phyloP scores from a whole-genome alignment of 2,888 invertebrate species.

The Callyntrura guangdongensis region DNA sequence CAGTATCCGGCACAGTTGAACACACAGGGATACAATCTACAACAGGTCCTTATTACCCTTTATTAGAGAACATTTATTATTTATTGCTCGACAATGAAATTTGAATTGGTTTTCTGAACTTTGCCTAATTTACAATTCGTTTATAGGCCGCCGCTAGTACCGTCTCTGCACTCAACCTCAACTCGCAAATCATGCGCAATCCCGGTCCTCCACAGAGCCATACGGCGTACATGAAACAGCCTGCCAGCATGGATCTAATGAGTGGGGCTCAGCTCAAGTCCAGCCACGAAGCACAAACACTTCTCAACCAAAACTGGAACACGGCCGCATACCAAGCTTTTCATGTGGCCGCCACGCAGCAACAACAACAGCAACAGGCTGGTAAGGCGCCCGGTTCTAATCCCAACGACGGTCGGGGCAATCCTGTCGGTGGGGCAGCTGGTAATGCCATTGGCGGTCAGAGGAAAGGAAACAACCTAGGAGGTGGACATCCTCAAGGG shows the following conservation, averaged over 20 bases:
- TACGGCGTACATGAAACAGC: slow-evolving; percentile 77
- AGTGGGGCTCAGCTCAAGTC: slow-evolving; percentile 76
- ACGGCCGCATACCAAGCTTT: slow-evolving; percentile 76
- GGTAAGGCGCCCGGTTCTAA: slow-evolving; percentile 8
- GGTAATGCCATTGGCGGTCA: slow-evolving; percentile 79
- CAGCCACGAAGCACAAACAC: slow-evolving; percentile 72
- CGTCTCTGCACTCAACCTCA: slow-evolving; percentile 80
- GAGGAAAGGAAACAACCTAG: slow-evolving; percentile 78
- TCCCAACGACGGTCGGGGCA: slow-evolving; percentile 71
- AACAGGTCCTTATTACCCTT: slow-evolving; percentile 79
- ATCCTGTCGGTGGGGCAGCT: slow-evolving; percentile 69
- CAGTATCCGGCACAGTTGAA: slow-evolving; percentile 76
- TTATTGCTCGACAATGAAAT: no score
- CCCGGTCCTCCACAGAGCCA: slow-evolving; percentile 72
- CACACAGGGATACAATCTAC: slow-evolving; percentile 78
- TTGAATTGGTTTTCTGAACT: not conserved
- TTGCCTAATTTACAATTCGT: not conserved
- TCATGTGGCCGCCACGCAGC: slow-evolving; percentile 60
- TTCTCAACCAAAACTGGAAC: slow-evolving; percentile 81
- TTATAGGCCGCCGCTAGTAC: slow-evolving; percentile 80
- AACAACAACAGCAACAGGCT: slow-evolving; percentile 12
- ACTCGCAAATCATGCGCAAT: slow-evolving; percentile 78
- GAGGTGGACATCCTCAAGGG: slow-evolving; percentile 34
- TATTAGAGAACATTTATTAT: no score
- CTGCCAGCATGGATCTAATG: slow-evolving; percentile 68